These are phyloP conservation scores for Cathartes aura DNA, from an alignment of 2,113 vertebrate genomes.

Conservation along the genomic window DNA sequence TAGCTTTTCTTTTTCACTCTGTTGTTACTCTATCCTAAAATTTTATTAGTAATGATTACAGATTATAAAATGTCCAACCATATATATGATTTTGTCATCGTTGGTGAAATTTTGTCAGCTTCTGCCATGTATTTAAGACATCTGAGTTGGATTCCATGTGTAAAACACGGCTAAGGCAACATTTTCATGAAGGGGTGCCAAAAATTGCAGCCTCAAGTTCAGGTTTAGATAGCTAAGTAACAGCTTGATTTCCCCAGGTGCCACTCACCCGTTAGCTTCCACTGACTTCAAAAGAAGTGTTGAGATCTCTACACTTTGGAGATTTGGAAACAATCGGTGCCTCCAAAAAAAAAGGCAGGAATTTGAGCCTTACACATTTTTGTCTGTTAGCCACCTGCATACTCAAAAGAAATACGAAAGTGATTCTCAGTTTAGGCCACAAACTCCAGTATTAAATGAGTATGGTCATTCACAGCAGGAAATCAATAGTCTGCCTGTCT, in stretches of 20 bases:
- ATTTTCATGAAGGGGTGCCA: background rate
- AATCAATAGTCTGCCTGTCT: background rate
- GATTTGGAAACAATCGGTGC: background rate
- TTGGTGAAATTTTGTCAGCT: background rate
- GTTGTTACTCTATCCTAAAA: background rate
- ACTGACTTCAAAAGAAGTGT: background rate
- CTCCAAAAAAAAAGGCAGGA: background rate
- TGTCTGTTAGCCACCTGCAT: background rate
- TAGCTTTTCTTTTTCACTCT: background rate
- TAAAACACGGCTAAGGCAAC: background rate
- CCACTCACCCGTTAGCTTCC: background rate
- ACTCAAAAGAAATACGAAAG: background rate
- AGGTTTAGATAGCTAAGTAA: background rate
- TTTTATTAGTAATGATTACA: background rate
- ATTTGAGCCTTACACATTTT: background rate
- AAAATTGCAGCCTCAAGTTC: background rate
- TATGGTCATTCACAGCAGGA: background rate
- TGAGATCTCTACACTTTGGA: background rate
- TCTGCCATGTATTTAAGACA: background rate
- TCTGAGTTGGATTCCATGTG: background rate
- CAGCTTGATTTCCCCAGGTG: background rate
- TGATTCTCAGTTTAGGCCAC: background rate
- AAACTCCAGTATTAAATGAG: background rate
- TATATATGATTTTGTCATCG: background rate
- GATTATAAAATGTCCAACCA: background rate